Base-by-base conservation (phyloP, 1,140 invertebrate species). In the Samia ricini region DNA sequence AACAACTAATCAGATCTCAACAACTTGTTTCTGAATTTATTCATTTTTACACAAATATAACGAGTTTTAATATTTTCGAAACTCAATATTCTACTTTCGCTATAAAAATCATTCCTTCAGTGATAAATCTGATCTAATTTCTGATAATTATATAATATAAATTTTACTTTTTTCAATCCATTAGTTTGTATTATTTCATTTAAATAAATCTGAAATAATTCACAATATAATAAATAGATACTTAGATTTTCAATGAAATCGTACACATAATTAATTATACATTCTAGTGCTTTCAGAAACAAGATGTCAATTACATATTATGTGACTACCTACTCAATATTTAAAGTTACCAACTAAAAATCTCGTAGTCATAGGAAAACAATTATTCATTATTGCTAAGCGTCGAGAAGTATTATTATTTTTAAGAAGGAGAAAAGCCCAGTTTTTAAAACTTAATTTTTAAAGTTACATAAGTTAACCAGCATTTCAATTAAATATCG, bases 1-100 rank as follows among this genome's bases (percentile, higher is more conserved):
- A 57, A 57, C n/a, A 56, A 59, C 20, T 59, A 59, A 50, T 15
- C 18, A 42, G 7, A 15, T 15, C 26, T 33, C 36, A 24, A 56
- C 54, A 36, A 36, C 55, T n/a, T 33, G 26, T 56, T 56, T 56
- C 55, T 56, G 55, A 56, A 33, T 18, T 8, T 15, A 42, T 42
- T 42, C n/a, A n/a, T n/a, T 42, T 12, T 29, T 5, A 29, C 26
- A 29, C 26, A 29, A 29, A 5, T 29, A 29, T 29, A 5, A 8
- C 1, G 4, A 29, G 26, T 29, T 29, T 5, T 10, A 5, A n/a
- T n/a, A n/a, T n/a, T n/a, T n/a, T n/a, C n/a, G n/a, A n/a, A n/a
- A n/a, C n/a, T n/a, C n/a, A n/a, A 26, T 8, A 26, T 26, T 26
- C 26, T 26, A 26, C 26, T 26, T 26, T 26, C 26, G 8, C 8